phyloP scores from a whole-genome alignment of 2,888 invertebrate genomes.

The Aplocera efformata region DNA sequence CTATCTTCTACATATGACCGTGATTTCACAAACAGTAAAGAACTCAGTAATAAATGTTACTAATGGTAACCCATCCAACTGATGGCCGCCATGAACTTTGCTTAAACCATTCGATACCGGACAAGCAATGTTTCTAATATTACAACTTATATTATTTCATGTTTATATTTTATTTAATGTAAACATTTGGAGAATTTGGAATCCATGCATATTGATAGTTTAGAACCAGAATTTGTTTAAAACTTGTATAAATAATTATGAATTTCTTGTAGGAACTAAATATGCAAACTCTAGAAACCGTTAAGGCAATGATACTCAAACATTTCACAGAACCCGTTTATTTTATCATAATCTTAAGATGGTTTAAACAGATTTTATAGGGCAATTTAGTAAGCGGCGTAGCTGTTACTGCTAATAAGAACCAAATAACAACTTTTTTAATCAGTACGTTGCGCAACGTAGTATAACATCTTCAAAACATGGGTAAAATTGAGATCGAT shows the following conservation, averaged over 20 bases:
- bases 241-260: constrained; percentile 24
- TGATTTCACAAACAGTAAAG: too few species aligned
- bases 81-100: too few species aligned
- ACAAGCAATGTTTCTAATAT: background rate
- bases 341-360: constrained; percentile 27
- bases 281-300: constrained; percentile 41
- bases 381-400: constrained; percentile 16
- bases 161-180: background rate
- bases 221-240: constrained; percentile 17
- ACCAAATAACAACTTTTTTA: constrained; percentile 7
- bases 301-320: constrained; percentile 31
- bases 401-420: constrained; percentile 1
- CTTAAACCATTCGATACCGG: too few species aligned
- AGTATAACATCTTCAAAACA: too few species aligned
- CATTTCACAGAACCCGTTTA: constrained; percentile 44
- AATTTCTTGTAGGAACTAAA: constrained; percentile 36
- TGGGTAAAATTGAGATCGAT: too few species aligned
- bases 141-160: too few species aligned
- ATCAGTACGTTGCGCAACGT: background rate
- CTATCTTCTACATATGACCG: too few species aligned
- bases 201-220: constrained; percentile 4
- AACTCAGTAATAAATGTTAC: too few species aligned
- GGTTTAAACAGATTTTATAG: constrained; percentile 20
- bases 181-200: background rate
- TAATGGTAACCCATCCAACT: too few species aligned